Evolutionary conservation across 2,888 invertebrate genomes (phyloP).

Genomic region (Camponotus fellah): DNA sequence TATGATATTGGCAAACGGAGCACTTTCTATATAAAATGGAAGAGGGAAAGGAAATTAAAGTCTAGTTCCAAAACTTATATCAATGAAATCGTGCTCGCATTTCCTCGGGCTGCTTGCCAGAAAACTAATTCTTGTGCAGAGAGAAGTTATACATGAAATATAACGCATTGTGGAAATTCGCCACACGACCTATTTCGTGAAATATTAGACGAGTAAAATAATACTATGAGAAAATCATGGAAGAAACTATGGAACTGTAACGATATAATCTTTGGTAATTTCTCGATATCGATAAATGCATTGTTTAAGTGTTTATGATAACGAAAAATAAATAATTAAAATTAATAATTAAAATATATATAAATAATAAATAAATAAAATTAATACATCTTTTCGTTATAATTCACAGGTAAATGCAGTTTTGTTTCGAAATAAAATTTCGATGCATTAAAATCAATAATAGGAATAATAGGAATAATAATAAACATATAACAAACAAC

Average conservation of each 20-base stretch:
- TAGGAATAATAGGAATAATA: neutral
- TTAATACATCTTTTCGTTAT: neutral
- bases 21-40: neutral
- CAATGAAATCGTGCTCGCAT: conserved; percentile 62
- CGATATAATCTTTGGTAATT: neutral
- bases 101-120: conserved; percentile 76
- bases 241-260: neutral
- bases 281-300: neutral
- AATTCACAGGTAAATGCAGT: neutral
- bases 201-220: conserved; percentile 24
- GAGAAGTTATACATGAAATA: conserved; percentile 58
- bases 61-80: conserved; percentile 55
- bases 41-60: conserved; percentile 14
- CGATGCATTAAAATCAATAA: neutral
- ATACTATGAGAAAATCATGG: neutral
- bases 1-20: neutral
- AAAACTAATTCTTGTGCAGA: conserved; percentile 74
- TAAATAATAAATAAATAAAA: neutral
- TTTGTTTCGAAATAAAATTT: neutral
- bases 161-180: conserved; percentile 56
- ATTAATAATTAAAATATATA: too few species aligned
- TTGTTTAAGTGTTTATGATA: neutral
- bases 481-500: neutral
- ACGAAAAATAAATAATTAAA: neutral
- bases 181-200: conserved; percentile 27